Base-by-base conservation (phyloP, 2,113 vertebrate genomes). In the Petrocephalus microphthalmus region DNA sequence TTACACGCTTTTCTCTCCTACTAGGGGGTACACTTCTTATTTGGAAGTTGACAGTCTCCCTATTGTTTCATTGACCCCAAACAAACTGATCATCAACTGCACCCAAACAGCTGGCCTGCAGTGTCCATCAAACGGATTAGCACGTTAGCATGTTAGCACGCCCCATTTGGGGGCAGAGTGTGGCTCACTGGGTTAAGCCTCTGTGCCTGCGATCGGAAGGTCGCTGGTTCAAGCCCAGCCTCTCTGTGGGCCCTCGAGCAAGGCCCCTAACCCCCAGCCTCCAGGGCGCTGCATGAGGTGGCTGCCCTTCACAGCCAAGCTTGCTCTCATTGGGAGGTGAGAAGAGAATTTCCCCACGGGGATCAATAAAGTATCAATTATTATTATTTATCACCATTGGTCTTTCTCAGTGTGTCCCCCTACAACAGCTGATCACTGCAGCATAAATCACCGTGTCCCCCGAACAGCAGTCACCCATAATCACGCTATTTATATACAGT, bases 401-500 rank as follows among this genome's bases (percentile, higher is more conserved):
- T 11, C 67, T 33, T 33, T 29, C 67, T 71, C 10, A 37, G 13
- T 29, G 13, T 29, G 42, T 4, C 60, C 8, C 22, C 22, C 60
- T 64, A 64, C 29, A 74, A 37, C 67, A 74, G 67, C 67, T 37
- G 33, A 78, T 78, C 33, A 17, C 33, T 5, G 71, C 29, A 42
- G 71, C 33, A 42, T 78, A 78, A 67, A 42, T 78, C 71, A 78
- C 15, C n/a, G n/a, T n/a, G n/a, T 78, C 33, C 5, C 29, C 33
- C 71, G 33, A 78, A 78, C 6, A 19, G 17, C 33, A 29, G 15
- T 78, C 33, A 5, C 33, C 71, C 71, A 78, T 78, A 78, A 78
- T 78, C 71, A 78, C 19, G 71, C 37, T 19, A 78, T 78, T 78
- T 78, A 78, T 78, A 78, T 78, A 78, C 71, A 33, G 71, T 78